Conservation (phyloP, 1,140 invertebrate genomes). For the Anoplophora glabripennis region DNA sequence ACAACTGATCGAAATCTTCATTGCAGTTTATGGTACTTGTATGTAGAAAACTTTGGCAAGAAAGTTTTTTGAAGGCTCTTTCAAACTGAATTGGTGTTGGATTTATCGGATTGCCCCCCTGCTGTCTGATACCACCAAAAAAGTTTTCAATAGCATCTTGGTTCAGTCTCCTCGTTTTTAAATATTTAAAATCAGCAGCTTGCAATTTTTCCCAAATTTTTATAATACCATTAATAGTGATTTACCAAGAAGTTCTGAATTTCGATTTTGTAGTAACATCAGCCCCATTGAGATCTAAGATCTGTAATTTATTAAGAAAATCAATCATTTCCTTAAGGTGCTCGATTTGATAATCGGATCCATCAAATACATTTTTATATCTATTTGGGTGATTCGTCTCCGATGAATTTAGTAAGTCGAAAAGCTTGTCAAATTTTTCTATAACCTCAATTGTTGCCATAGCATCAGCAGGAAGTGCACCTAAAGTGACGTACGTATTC, state of each 20-base stretch:
- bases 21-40: conserved; percentile 6
- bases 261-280: not conserved
- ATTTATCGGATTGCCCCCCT: conserved; percentile 7
- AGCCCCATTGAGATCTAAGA: not conserved
- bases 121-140: conserved; percentile 11
- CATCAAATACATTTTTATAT: not conserved
- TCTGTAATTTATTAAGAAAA: not conserved
- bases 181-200: conserved; percentile 4
- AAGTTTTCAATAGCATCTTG: not conserved
- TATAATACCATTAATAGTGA: conserved; percentile 4
- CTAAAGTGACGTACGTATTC: not conserved
- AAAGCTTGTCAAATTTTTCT: not conserved
- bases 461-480: not conserved
- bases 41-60: conserved; percentile 11
- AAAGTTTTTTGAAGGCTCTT: conserved; percentile 17
- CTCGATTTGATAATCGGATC: not conserved
- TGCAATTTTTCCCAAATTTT: conserved; percentile 2
- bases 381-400: not conserved
- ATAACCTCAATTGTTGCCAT: not conserved
- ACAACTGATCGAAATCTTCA: conserved; percentile 6
- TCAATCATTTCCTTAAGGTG: not conserved
- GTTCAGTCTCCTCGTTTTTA: conserved; percentile 10
- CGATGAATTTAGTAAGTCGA: conserved; percentile 1
- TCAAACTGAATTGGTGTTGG: conserved; percentile 13
- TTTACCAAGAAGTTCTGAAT: conserved; percentile 5